phyloP scores from a whole-genome alignment of 2,113 vertebrate species.

The Rhinolophus ferrumequinum region DNA sequence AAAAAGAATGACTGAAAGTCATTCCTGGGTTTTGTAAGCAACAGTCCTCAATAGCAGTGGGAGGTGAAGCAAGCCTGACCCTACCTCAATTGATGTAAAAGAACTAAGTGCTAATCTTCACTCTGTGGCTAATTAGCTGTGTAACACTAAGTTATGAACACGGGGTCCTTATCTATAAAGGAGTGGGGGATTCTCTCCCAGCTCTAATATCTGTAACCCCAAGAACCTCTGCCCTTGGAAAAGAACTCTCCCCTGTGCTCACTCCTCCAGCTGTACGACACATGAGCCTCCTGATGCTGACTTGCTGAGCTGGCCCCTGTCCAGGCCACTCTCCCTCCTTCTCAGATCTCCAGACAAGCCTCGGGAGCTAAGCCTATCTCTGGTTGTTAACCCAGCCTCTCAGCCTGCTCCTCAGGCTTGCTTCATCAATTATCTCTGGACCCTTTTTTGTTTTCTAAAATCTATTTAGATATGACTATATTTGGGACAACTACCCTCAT shows the following conservation, averaged over 20 bases:
- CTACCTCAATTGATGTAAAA: background rate
- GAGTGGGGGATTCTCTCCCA: background rate
- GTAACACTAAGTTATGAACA: background rate
- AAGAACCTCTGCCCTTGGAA: background rate
- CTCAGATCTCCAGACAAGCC: background rate
- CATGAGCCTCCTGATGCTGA: accelerated
- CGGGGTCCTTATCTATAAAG: background rate
- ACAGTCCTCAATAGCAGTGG: background rate
- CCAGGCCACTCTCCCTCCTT: background rate
- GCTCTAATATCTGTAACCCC: background rate
- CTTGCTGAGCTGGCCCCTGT: background rate
- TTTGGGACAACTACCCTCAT: background rate
- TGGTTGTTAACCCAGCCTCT: background rate
- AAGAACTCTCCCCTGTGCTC: background rate
- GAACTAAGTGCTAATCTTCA: background rate
- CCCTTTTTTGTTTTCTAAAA: background rate
- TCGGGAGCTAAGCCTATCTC: background rate
- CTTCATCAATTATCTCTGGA: background rate
- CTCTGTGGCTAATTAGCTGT: background rate
- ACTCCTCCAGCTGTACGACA: background rate
- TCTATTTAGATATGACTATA: background rate
- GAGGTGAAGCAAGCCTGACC: background rate
- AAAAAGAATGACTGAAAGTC: background rate
- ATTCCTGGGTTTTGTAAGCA: background rate
- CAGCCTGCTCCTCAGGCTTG: background rate